Evolutionary conservation across 2,888 invertebrate genomes (phyloP).

Genomic region (Microctonus hyperodae): DNA sequence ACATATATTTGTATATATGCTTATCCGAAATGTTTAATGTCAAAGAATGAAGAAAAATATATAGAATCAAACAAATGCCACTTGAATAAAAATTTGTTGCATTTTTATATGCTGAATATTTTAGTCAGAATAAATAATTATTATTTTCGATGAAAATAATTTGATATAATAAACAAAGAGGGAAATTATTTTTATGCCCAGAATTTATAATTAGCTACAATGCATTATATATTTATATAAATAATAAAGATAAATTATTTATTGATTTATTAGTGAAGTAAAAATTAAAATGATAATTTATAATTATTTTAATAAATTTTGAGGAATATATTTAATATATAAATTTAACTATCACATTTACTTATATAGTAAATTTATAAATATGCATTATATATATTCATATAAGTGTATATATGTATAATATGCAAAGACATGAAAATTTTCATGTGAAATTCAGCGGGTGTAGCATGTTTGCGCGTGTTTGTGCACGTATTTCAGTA

Average conservation of each 20-base stretch:
- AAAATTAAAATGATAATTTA: background rate
- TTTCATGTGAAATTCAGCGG: background rate
- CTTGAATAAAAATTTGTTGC: too few relatives aligned
- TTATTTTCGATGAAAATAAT: too few relatives aligned
- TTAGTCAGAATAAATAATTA: too few relatives aligned
- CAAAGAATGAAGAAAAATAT: background rate
- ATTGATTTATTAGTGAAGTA: background rate
- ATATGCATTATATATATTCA: slow-evolving; percentile 3
- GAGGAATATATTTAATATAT: background rate
- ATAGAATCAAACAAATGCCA: too few relatives aligned
- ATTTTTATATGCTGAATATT: too few relatives aligned
- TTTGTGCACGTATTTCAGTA: background rate
- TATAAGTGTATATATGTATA: too few relatives aligned
- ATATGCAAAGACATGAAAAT: background rate
- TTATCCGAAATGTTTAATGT: background rate
- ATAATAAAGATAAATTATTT: background rate
- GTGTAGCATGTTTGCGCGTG: background rate
- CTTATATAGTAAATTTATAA: background rate
- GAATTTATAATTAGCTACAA: too few relatives aligned
- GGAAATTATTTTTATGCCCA: too few relatives aligned
- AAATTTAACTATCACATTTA: background rate
- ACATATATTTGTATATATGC: background rate
- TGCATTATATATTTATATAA: too few relatives aligned
- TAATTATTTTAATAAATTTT: background rate
- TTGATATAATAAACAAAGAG: too few relatives aligned